Evolutionary conservation across 2,797 vertebrate species (phyloP), one percentile per base, ranked within the genome.

Genomic region (Sparus aurata): DNA sequence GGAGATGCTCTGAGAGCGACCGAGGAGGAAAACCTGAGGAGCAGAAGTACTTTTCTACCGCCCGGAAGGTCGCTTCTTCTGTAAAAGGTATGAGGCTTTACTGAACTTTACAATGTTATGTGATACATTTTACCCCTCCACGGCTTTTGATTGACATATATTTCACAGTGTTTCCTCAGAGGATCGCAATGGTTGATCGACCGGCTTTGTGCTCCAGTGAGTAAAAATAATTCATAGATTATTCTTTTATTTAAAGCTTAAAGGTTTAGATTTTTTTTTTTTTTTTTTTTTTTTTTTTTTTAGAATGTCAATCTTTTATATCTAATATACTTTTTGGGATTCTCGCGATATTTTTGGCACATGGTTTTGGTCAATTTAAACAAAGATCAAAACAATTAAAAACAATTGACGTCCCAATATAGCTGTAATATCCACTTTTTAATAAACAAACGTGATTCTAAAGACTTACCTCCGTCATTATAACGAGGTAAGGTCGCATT

Each of bases 141-240:
- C 45, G 52, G 41, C 55, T n/a, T 12, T 60, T n/a, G 0, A 9
- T 62, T 3, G 43, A 50, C 15, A 41, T 67, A 11, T 55, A 3
- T 80, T 80, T 46, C 5, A 17, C 62, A 55, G 12, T 55, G 30
- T 78, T 64, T 57, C 49, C 22, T 89, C 53, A 73, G 81, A 61
- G 9, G 54, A 53, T 8, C 60, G 80, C 93, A 82, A 96, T 96
- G 95, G 96, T 96, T 69, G 95, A 95, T 80, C 91, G 91, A 76
- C 90, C 89, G 50, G 92, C 94, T 45, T 85, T 92, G 50, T 91
- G 95, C 2, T 77, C 95, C 72, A 94, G 96, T 96, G 92, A 96
- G 94, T 85, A 75, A 22, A 71, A 34, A 8, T 34, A 34, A 34
- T 34, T 34, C 34, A 34, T 34, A 9, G 8, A 34, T 34, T 9